Base-by-base conservation (phyloP, 2,888 invertebrate species). In the Chalcis sispes region DNA sequence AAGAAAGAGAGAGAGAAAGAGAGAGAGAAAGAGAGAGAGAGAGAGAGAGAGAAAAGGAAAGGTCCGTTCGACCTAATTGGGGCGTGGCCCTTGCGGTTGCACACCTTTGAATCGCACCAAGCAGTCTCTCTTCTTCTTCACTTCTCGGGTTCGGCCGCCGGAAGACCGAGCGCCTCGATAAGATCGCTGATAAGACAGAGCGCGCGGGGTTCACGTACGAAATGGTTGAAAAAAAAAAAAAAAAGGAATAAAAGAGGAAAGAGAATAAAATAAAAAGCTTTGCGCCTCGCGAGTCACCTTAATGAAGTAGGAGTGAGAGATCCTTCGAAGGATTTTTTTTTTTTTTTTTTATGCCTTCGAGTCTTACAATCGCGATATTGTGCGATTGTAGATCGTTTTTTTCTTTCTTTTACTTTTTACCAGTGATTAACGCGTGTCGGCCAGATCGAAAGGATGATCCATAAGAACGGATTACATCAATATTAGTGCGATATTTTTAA, bases 1-100 rank as follows among this genome's bases (percentile, higher is more conserved):
- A 52, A 50, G 58, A 75, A 72, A 62, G 67, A 69, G 67, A 40
- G 72, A 29, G 64, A 72, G 77, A 25, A 62, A 69, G 58, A 36
- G 67, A 85, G 84, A 82, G 82, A 23, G 40, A 8, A 18, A 65
- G 72, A 77, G 77, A 77, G 75, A 77, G 54, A 50, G 58, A 75
- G 69, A 62, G 67, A 69, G 67, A 40, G 72, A 29, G 64, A 72
- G 77, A 25, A 62, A 69, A 62, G 36, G 67, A 85, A 84, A 82
- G 82, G 82, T 81, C 82, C 79, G 81, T 72, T 82, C 82, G 82
- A 84, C 84, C 85, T 88, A 87, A 87, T 88, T 87, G 86, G 86
- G 87, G 87, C 85, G 87, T 87, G 87, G 86, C 82, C 82, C 83
- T 72, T 81, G 82, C 82, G 81, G 56, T 46, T 62, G 48, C 52